A percentile compares a stretch with the other conserved stretches of the same genome.
These are phyloP conservation scores for Mormyrus proboscirostris DNA, from an alignment of 2,797 vertebrate genomes.

Conservation along the genomic window DNA sequence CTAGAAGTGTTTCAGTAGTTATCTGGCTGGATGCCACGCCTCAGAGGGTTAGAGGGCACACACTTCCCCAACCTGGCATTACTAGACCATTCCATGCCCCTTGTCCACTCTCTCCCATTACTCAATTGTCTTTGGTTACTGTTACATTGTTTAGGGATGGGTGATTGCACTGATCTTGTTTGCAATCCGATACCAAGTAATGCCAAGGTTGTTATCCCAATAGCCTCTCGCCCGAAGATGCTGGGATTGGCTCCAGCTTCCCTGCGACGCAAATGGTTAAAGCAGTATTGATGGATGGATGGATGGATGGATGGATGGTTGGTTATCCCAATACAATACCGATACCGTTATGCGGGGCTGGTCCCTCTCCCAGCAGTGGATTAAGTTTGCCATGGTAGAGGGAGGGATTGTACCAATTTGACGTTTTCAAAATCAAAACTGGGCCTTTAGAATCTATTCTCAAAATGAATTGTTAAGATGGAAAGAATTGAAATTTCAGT, in stretches of 20 bases:
- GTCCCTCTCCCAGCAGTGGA: background rate
- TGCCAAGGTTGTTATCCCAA: background rate
- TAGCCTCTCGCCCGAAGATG: background rate
- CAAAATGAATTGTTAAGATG: background rate
- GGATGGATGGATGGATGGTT: too few species aligned
- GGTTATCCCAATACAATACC: background rate
- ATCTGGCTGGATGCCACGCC: background rate
- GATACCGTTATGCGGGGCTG: background rate
- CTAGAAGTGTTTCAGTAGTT: background rate
- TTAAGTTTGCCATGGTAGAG: background rate
- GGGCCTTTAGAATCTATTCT: background rate
- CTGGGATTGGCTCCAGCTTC: too few species aligned
- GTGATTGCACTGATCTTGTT: background rate
- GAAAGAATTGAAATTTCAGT: background rate
- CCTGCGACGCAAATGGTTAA: too few species aligned
- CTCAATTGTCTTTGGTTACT: background rate
- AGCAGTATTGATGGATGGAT: too few species aligned
- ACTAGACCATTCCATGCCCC: background rate
- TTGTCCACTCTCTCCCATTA: background rate
- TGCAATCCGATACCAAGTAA: background rate
- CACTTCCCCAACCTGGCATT: background rate
- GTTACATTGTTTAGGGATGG: background rate
- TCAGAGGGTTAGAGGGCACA: background rate
- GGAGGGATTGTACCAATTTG: background rate
- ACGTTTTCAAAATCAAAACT: background rate